Conservation (phyloP, 2,113 vertebrate species). For the Girardinichthys multiradiatus region DNA sequence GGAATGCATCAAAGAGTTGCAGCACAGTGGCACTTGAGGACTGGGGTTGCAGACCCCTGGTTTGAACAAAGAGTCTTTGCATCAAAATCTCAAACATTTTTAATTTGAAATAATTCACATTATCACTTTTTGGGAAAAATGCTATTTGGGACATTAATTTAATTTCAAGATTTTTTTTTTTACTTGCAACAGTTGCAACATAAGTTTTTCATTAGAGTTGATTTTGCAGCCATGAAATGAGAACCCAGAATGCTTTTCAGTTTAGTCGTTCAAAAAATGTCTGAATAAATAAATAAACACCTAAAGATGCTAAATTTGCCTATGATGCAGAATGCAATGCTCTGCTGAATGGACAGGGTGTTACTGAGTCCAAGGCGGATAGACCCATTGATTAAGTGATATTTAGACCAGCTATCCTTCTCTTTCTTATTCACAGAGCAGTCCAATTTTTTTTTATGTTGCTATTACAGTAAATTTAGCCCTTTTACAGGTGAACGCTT, state of each 20-base stretch:
- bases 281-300: not conserved
- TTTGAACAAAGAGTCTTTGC: too few relatives aligned
- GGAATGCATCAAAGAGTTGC: too few relatives aligned
- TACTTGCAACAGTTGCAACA: too few relatives aligned
- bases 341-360: slow-evolving; percentile 29
- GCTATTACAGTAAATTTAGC: not conserved
- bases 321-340: not conserved
- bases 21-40: too few relatives aligned
- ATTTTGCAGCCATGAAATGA: not conserved
- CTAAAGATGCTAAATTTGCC: too few relatives aligned
- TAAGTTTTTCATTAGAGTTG: too few relatives aligned
- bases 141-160: too few relatives aligned
- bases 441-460: slow-evolving; percentile 7
- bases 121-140: too few relatives aligned
- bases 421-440: slow-evolving; percentile 22
- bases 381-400: slow-evolving; percentile 46
- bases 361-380: slow-evolving; percentile 46
- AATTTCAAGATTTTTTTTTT: too few relatives aligned
- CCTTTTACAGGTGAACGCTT: not conserved
- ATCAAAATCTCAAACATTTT: too few relatives aligned
- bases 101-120: too few relatives aligned
- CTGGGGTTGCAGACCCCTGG: too few relatives aligned
- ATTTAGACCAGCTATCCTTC: slow-evolving; percentile 36
- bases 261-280: not conserved
- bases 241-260: not conserved